These are phyloP conservation scores for Leptoteleia sp. DNA, from an alignment of 1,140 invertebrate genomes.

Conservation along the genomic window DNA sequence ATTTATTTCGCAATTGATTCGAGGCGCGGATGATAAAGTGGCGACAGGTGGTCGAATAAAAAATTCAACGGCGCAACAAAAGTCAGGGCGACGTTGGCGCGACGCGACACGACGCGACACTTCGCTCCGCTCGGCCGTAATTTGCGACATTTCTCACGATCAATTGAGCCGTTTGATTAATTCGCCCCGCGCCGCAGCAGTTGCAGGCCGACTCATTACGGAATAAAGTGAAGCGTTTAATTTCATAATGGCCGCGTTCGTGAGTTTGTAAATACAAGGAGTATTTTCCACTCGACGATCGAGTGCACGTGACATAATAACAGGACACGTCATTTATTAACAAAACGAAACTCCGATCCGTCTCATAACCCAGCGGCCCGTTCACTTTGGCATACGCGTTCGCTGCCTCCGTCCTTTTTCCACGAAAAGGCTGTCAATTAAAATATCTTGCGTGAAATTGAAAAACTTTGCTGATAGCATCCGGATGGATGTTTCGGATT, in stretches of 20 bases:
- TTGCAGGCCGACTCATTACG: background rate
- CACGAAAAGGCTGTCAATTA: conserved; percentile 45
- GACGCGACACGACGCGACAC: too few species aligned
- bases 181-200: background rate
- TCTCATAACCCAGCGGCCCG: background rate
- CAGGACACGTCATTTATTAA: too few species aligned
- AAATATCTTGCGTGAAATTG: conserved; percentile 43
- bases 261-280: too few species aligned
- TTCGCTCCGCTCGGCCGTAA: too few species aligned
- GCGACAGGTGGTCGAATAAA: conserved; percentile 34
- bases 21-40: background rate
- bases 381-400: too few species aligned
- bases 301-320: too few species aligned
- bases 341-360: too few species aligned
- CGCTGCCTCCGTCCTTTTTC: conserved; percentile 2
- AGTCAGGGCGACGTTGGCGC: too few species aligned
- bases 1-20: conserved; percentile 20
- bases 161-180: background rate
- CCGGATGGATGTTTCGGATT: conserved; percentile 28
- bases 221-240: background rate
- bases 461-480: conserved; percentile 44
- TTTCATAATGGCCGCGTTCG: too few species aligned
- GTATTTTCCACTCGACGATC: too few species aligned
- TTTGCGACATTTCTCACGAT: conserved; percentile 1
- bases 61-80: too few species aligned